These are phyloP conservation scores for Venusia cambrica DNA, from an alignment of 2,888 invertebrate genomes.

Conservation along the genomic window DNA sequence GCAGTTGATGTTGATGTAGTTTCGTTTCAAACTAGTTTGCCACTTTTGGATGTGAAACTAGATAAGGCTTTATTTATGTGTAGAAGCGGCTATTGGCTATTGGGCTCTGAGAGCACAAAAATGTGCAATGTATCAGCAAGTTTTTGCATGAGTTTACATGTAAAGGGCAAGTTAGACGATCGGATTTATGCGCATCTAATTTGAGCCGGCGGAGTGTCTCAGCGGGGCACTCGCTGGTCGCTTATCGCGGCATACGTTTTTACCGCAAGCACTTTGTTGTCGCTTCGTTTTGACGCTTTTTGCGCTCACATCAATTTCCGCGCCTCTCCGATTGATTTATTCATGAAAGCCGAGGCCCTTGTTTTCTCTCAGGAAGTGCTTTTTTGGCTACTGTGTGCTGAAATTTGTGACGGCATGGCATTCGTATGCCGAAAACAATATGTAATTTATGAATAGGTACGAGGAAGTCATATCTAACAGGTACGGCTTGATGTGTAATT, in stretches of 20 bases:
- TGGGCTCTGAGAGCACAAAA: slow-evolving; percentile 15
- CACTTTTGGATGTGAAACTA: no score
- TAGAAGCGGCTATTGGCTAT: no score
- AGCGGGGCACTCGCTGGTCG: slow-evolving; percentile 47
- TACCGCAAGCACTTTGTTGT: slow-evolving; percentile 75
- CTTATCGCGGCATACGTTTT: slow-evolving; percentile 67
- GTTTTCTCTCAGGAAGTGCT: slow-evolving; percentile 74
- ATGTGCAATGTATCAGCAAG: slow-evolving; percentile 8
- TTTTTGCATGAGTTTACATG: slow-evolving; percentile 41
- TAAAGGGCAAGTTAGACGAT: slow-evolving; percentile 34
- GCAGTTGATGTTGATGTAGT: no score
- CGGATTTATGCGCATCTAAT: slow-evolving; percentile 76
- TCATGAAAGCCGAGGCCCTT: slow-evolving; percentile 66
- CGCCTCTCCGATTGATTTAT: slow-evolving; percentile 77
- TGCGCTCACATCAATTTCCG: slow-evolving; percentile 77
- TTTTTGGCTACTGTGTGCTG: slow-evolving; percentile 65
- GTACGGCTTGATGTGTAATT: slow-evolving; percentile 7
- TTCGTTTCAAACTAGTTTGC: no score
- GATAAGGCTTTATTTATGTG: no score
- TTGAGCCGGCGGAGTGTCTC: slow-evolving; percentile 52
- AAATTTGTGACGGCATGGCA: slow-evolving; percentile 77
- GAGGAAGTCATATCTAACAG: slow-evolving; percentile 23
- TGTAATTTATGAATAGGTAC: slow-evolving; percentile 65
- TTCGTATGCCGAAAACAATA: slow-evolving; percentile 77
- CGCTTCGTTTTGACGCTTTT: slow-evolving; percentile 68